Evolutionary conservation across 2,888 invertebrate species (phyloP), one percentile per base, ranked within the genome.

Genomic region (Phortica okadai): DNA sequence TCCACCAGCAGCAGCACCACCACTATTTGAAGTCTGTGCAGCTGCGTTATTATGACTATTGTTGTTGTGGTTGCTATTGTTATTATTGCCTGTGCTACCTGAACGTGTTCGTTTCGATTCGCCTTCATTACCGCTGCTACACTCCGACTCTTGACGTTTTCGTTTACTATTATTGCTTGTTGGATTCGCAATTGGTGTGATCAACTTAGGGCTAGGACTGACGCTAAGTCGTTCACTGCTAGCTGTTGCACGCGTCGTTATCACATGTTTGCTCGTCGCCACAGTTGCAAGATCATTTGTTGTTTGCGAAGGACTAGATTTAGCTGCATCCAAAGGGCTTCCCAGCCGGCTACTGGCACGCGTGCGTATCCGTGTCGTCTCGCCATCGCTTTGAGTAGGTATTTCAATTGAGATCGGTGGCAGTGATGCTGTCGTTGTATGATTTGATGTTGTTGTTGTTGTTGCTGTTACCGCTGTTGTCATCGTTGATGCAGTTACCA

Each of bases 371-470:
- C 94, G 93, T 14, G 92, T 92, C 87, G 92, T 77, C 88, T 92
- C 89, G 78, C 82, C 74, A 54, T 91, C 91, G 84, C 92, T 90
- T 79, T 93, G 91, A 67, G 92, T 91, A 5, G 97, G 97, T 83
- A 97, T 97, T 90, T 97, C 97, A 84, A 97, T 97, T 1, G 96
- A 93, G 84, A 97, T 93, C 89, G 97, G 96, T 87, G 96, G 95
- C 50, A 89, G 79, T 6, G 84, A 80, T 42, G 59, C 59, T 50
- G 64, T 44, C 76, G 33, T 79, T 77, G 67, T 41, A 16, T 67
- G 16, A 8, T 21, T 74, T 54, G 16, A 41, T 42, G 56, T 54
- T 56, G 66, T 41, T 67, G 66, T 16, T 74, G 56, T 67, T 33
- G 8, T 42, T n/a, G 42, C 6, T 67, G 21, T 42, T n/a, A 21